Base-by-base conservation (phyloP, 2,797 vertebrate genomes). In the Hippocampus kuda region DNA sequence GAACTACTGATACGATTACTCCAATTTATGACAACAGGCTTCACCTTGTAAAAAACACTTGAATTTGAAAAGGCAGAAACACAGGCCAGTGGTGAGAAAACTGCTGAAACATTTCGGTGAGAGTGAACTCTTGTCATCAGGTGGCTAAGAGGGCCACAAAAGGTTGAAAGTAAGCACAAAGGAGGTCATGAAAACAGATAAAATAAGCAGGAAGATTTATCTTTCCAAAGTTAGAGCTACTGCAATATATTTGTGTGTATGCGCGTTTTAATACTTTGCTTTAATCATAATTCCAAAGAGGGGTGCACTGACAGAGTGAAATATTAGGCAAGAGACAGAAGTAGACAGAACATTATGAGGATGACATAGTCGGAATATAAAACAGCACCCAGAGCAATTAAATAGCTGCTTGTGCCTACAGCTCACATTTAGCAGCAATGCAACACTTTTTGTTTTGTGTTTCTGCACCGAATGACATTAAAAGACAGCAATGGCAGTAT, bases 401-500 rank as follows among this genome's bases (percentile, higher is more conserved):
- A 48, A 65, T 48, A 65, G 63, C 44, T 46, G 63, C 63, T 65
- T 48, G 63, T 49, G 63, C 44, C 44, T 65, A 65, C 63, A 65
- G 63, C 44, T 65, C 63, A 65, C 44, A 65, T 65, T 65, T 27
- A 27, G 44, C 44, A 48, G 44, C 63, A 65, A 65, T 49, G 63
- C 41, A 65, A 48, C 46, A 27, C 41, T 44, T 41, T 61, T 60
- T 61, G 30, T 64, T 64, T 64, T 44, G 62, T 46, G 13, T 48
- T 49, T 48, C 63, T 27, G n/a, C 63, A 26, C 63, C 5, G 24
- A 48, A 65, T 65, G 46, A 48, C 27, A 22, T 38, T 41, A 62
- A 62, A 61, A 64, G 24, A 48, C n/a, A 65, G 24, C 6, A 26
- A 65, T 48, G 24, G 63, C 26, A 27, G 46, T 65, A 24, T 4